Evolutionary conservation across 2,113 vertebrate species (phyloP).

Genomic region (Nematolebias whitei): DNA sequence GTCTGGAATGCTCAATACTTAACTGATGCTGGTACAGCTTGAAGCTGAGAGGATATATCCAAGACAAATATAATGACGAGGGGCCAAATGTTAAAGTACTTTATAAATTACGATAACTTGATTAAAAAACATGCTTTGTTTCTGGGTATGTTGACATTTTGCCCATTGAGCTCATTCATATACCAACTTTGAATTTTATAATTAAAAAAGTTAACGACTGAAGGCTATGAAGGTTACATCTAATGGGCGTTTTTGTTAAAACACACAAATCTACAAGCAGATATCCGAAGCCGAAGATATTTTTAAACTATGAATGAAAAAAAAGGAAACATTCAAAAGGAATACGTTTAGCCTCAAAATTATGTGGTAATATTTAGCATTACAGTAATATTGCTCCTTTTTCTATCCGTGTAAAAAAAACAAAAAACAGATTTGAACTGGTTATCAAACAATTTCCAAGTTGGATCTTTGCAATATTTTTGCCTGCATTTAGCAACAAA

Average conservation of each 20-base stretch:
- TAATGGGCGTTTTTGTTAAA: too few species aligned
- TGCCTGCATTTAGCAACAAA: too few species aligned
- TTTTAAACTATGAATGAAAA: background rate
- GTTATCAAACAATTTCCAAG: too few species aligned
- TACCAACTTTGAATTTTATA: background rate
- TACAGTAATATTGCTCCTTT: too few species aligned
- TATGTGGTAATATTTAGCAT: too few species aligned
- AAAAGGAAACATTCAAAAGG: background rate
- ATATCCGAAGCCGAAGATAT: background rate
- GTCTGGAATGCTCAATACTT: constrained; percentile 79
- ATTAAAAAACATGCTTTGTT: constrained; percentile 35
- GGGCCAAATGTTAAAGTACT: constrained; percentile 44
- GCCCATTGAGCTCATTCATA: background rate
- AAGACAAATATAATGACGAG: constrained; percentile 46
- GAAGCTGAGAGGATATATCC: constrained; percentile 44
- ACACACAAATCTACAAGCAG: background rate
- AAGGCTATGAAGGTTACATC: too few species aligned
- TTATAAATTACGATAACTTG: constrained; percentile 32
- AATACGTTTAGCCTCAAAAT: too few species aligned
- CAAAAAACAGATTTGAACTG: too few species aligned
- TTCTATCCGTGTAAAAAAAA: too few species aligned
- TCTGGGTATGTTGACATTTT: constrained; percentile 13
- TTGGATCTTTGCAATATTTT: too few species aligned
- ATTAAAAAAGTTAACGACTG: background rate
- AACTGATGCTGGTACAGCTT: constrained; percentile 72